These are phyloP conservation scores for Trissolcus japonicus DNA, from an alignment of 2,888 invertebrate genomes.

Conservation along the genomic window DNA sequence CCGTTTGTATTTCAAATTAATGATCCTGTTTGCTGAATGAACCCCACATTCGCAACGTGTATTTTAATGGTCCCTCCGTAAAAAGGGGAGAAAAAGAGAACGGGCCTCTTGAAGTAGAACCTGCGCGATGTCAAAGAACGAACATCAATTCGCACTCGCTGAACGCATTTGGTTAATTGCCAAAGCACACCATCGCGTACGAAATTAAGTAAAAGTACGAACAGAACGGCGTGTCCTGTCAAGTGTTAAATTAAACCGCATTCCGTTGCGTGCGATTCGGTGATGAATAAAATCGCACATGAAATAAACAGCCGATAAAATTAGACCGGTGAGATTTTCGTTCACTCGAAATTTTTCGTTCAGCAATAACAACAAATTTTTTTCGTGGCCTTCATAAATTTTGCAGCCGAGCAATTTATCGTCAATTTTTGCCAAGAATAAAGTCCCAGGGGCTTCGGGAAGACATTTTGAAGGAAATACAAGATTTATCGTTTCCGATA, in stretches of 20 bases:
- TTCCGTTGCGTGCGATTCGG: constrained; percentile 15
- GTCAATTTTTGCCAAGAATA: constrained; percentile 25
- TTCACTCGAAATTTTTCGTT: constrained; percentile 14
- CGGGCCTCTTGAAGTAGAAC: constrained; percentile 6
- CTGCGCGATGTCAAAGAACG: constrained; percentile 15
- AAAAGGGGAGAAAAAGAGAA: constrained; percentile 5
- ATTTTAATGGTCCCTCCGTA: neutral
- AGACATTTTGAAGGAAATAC: constrained; percentile 46
- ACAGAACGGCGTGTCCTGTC: constrained; percentile 35
- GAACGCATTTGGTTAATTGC: constrained; percentile 49
- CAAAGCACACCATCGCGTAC: constrained; percentile 27
- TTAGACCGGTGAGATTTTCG: constrained; percentile 24
- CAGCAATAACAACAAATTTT: constrained; percentile 20
- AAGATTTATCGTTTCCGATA: constrained; percentile 33
- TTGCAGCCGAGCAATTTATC: constrained; percentile 33
- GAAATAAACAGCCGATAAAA: constrained; percentile 45
- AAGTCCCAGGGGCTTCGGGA: constrained; percentile 16
- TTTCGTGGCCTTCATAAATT: constrained; percentile 23
- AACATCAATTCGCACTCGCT: constrained; percentile 23
- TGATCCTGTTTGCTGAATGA: constrained; percentile 12
- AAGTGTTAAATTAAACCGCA: constrained; percentile 53
- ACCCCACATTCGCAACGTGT: constrained; percentile 3
- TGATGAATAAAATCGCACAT: constrained; percentile 34
- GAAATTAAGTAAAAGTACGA: constrained; percentile 46
- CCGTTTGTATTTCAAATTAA: constrained; percentile 11